Conservation (phyloP, 2,888 invertebrate species). For the Anorthoa munda region DNA sequence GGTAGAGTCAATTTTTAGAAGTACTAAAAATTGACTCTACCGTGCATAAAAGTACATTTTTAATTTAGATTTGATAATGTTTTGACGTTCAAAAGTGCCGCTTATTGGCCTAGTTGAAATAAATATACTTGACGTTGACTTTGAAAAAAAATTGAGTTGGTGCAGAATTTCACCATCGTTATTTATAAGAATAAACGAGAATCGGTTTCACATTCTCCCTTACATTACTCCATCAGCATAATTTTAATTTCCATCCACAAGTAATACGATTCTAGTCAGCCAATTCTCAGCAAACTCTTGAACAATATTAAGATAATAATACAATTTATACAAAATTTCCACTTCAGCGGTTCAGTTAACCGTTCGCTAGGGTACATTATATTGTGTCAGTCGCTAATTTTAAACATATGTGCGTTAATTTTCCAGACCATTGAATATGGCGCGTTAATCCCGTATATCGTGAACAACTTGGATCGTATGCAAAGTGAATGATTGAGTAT, state of each 20-base stretch:
- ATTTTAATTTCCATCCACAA: conserved; percentile 1
- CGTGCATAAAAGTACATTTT: no score
- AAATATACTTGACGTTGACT: no score
- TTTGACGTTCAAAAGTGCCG: no score
- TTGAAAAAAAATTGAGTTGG: no score
- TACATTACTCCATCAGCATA: background rate
- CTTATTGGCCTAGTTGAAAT: no score
- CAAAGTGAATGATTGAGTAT: conserved; percentile 70
- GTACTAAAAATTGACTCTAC: no score
- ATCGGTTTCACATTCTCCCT: background rate
- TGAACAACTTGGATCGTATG: conserved; percentile 68
- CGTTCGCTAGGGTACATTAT: conserved; percentile 41
- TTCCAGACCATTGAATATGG: conserved; percentile 74
- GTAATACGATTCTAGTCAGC: background rate
- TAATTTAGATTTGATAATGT: no score
- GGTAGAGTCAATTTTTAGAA: no score
- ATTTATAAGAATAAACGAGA: no score
- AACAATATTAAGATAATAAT: conserved; percentile 43
- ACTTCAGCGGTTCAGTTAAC: conserved; percentile 28
- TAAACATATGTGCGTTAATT: conserved; percentile 76
- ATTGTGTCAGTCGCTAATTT: conserved; percentile 70
- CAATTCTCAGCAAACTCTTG: conserved; percentile 16
- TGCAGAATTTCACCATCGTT: no score
- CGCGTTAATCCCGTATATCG: conserved; percentile 71
- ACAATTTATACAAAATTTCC: conserved; percentile 53